Percentiles rank a stretch among this genome's conserved stretches.
phyloP scores from a whole-genome alignment of 2,113 vertebrate genomes.

The Tachysurus vachellii region DNA sequence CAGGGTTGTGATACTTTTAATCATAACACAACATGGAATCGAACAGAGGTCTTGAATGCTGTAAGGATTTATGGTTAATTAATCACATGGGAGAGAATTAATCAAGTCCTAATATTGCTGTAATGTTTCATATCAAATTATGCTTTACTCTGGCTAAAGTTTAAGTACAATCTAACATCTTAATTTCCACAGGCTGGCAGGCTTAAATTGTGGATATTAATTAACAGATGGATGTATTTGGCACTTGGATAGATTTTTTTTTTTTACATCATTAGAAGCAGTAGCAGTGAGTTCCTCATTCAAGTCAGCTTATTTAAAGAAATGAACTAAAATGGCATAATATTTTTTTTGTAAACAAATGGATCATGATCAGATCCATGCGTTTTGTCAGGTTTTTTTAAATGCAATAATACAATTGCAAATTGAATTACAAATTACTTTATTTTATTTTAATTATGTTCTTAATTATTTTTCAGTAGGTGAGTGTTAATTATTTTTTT shows the following conservation, averaged over 20 bases:
- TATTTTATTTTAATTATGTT: not conserved
- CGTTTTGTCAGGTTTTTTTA: not conserved
- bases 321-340: not conserved
- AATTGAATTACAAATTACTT: not conserved
- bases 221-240: slow-evolving; percentile 46
- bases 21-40: slow-evolving; percentile 48
- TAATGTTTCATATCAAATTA: slow-evolving; percentile 53
- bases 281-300: slow-evolving; percentile 4
- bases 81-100: slow-evolving; percentile 54
- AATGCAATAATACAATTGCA: not conserved
- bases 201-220: slow-evolving; percentile 36
- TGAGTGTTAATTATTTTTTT: slow-evolving; percentile 24
- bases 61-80: slow-evolving; percentile 49
- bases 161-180: slow-evolving; percentile 48
- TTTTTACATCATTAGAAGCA: not conserved
- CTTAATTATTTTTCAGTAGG: not conserved
- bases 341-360: not conserved
- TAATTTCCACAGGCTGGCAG: slow-evolving; percentile 40
- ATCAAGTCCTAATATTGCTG: slow-evolving; percentile 51
- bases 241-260: slow-evolving; percentile 29
- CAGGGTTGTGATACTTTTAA: slow-evolving; percentile 38
- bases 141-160: slow-evolving; percentile 42
- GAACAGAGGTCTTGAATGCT: slow-evolving; percentile 22
- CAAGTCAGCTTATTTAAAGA: not conserved
- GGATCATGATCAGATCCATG: not conserved